Base-by-base conservation (phyloP, 2,113 vertebrate species). In the Aleadryas rufinucha region DNA sequence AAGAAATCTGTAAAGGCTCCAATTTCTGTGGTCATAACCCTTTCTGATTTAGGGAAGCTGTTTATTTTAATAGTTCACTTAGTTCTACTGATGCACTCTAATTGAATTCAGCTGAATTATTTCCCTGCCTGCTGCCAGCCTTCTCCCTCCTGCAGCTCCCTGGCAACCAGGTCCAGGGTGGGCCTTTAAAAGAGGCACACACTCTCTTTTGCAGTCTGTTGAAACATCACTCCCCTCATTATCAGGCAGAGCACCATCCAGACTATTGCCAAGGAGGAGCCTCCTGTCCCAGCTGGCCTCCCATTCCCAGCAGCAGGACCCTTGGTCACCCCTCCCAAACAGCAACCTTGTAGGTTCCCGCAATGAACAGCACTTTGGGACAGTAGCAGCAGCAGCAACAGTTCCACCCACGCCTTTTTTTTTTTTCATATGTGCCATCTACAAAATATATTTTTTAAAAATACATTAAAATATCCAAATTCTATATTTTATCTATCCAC, bases 31-130 rank as follows among this genome's bases (percentile, higher is more conserved):
- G 10, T 65, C 41, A 19, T 75, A 52, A 37, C n/a, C 41, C 30
- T 44, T 84, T 59, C 61, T 71, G 81, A 52, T 71, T 64, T 61
- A 82, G 45, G 41, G 23, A 24, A 31, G 16, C 56, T 84, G 59
- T 75, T 90, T 89, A 47, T 91, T 90, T 89, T 86, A 90, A 74
- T 81, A 78, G 39, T 56, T 89, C 57, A 30, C 56, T 90, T 91
- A 44, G 56, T 66, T 79, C 64, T 75, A 14, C 87, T 78, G 81
- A 56, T 82, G 80, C 63, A 44, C 26, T 84, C 24, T 87, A 87
- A 95, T 49, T 87, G 41, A 95, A 79, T 95, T 93, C 60, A 81
- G 47, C 49, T 31, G 47, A 74, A 71, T 77, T 80, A 77, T 50
- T 84, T 92, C 64, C 56, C 64, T 66, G 23, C 54, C 39, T 81